Percentiles rank a stretch among this genome's conserved stretches.
Evolutionary conservation across 1,140 invertebrate species (phyloP).

Genomic region (Bombus confusus): DNA sequence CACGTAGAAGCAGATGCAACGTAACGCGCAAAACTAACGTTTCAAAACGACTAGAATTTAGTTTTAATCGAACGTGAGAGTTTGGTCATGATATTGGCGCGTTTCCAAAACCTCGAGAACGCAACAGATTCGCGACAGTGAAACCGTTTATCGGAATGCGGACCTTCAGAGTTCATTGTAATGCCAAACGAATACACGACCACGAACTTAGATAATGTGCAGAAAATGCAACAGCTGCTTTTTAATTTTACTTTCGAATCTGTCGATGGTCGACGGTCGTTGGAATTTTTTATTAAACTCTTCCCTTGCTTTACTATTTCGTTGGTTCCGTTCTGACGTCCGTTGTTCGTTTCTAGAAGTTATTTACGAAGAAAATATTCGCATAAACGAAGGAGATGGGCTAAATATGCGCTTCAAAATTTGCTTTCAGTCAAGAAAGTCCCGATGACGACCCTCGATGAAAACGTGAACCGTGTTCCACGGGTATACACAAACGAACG

Average conservation of each 20-base stretch:
- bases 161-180: neutral
- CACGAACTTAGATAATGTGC: neutral
- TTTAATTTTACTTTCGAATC: neutral
- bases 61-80: neutral
- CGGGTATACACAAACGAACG: constrained; percentile 62
- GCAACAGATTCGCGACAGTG: constrained; percentile 12
- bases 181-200: neutral
- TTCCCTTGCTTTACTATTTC: neutral
- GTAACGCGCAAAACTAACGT: neutral
- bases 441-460: constrained; percentile 79
- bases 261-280: neutral
- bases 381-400: neutral
- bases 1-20: neutral
- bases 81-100: neutral
- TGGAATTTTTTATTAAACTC: neutral
- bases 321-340: neutral
- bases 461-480: constrained; percentile 78
- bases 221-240: too few species aligned
- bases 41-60: neutral
- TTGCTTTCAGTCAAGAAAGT: constrained; percentile 75
- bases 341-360: too few species aligned
- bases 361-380: neutral
- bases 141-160: neutral
- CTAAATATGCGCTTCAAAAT: constrained; percentile 49
- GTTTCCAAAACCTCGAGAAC: constrained; percentile 5